phyloP scores from a whole-genome alignment of 1,140 invertebrate genomes.

The Cotesia chilonis region DNA sequence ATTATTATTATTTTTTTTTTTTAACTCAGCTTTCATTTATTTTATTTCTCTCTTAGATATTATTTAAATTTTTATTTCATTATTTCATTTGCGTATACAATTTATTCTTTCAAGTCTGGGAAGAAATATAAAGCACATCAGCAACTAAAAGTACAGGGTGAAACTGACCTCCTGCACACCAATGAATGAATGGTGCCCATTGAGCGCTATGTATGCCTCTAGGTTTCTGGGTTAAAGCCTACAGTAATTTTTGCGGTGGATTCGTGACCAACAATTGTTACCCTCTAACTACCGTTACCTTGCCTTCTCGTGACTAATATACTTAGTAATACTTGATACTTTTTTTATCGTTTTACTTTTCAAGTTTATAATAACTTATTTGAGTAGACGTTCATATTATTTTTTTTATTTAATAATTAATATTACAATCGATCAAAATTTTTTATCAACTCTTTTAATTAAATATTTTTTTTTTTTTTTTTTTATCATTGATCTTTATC shows the following conservation, averaged over 20 bases:
- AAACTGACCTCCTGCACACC: constrained; percentile 57
- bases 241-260: constrained; percentile 21
- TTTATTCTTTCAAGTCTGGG: constrained; percentile 29
- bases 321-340: too few relatives aligned
- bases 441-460: too few relatives aligned
- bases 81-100: not conserved
- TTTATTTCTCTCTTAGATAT: not conserved
- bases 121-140: too few relatives aligned
- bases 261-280: not conserved
- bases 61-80: not conserved
- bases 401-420: too few relatives aligned
- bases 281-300: too few relatives aligned
- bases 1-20: not conserved
- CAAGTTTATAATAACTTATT: too few relatives aligned
- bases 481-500: too few relatives aligned
- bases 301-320: too few relatives aligned
- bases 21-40: constrained; percentile 5
- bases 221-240: constrained; percentile 22
- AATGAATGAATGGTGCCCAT: constrained; percentile 57
- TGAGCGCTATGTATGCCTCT: constrained; percentile 43
- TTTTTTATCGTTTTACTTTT: too few relatives aligned
- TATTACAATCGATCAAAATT: too few relatives aligned
- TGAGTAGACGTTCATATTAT: too few relatives aligned
- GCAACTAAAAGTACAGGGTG: constrained; percentile 52
- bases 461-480: too few relatives aligned